A percentile compares a stretch with the other conserved stretches of the same genome.
Conservation (phyloP, 2,113 vertebrate genomes). For the Parus major region DNA sequence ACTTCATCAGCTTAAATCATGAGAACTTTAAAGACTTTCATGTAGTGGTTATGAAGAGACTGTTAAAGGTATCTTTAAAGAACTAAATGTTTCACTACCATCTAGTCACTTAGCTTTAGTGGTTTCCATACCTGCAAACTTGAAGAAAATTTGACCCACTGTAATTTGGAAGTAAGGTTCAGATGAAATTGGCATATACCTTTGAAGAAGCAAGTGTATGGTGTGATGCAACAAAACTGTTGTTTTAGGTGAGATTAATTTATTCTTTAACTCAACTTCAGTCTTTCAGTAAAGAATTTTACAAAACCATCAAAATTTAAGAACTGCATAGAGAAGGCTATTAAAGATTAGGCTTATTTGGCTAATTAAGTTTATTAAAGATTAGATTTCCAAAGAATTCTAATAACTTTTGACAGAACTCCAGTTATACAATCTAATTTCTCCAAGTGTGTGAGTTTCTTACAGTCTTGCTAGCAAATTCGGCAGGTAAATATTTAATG, state of each 20-base stretch:
- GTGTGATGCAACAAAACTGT: background rate
- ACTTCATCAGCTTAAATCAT: background rate
- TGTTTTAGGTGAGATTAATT: background rate
- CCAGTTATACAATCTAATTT: background rate
- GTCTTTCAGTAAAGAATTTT: background rate
- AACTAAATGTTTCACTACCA: background rate
- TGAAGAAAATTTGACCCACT: background rate
- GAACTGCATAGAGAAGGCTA: background rate
- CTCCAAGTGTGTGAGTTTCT: background rate
- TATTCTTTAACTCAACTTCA: background rate
- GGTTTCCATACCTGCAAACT: background rate
- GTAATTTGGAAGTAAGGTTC: background rate
- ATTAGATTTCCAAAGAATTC: background rate
- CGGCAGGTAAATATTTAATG: conserved; percentile 35
- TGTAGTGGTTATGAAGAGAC: accelerated
- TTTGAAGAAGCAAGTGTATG: background rate
- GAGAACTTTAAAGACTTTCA: background rate
- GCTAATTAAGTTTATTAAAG: background rate
- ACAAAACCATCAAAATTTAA: background rate
- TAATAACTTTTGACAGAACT: background rate
- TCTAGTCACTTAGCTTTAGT: background rate
- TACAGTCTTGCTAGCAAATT: background rate
- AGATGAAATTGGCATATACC: background rate
- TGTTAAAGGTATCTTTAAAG: background rate
- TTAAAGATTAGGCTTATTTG: background rate